These are phyloP conservation scores for Melanotaenia trifasciata DNA, from an alignment of 2,797 vertebrate species.

Conservation along the genomic window DNA sequence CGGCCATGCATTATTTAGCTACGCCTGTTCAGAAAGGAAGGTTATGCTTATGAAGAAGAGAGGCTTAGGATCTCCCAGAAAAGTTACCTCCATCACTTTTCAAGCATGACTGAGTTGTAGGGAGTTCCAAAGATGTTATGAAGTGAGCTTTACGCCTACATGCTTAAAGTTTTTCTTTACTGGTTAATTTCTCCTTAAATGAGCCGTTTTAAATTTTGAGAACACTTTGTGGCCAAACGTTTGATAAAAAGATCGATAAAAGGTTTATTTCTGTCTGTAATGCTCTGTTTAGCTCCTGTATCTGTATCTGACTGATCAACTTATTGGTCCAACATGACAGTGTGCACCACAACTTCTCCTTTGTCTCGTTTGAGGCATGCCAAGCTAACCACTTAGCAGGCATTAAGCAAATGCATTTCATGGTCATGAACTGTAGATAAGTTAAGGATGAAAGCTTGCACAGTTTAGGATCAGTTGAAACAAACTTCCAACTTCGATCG, in stretches of 20 bases:
- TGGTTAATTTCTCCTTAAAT: neutral
- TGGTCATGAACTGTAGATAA: neutral
- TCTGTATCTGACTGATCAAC: neutral
- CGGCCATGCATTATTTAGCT: slow-evolving; percentile 75
- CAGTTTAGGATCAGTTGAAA: neutral
- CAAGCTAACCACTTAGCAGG: neutral
- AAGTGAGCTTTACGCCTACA: slow-evolving; percentile 3
- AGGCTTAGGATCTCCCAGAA: slow-evolving; percentile 34
- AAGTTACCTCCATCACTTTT: slow-evolving; percentile 14
- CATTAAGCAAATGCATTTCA: neutral
- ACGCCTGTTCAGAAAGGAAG: slow-evolving; percentile 62
- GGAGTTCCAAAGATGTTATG: slow-evolving; percentile 1
- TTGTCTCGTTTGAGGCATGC: neutral
- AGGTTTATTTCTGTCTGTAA: neutral
- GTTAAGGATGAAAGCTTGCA: neutral
- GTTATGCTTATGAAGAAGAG: slow-evolving; percentile 13
- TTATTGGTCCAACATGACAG: neutral
- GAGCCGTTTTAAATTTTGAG: neutral
- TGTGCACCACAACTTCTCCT: neutral
- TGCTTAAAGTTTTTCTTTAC: neutral
- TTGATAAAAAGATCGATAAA: neutral
- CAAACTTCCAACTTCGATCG: neutral
- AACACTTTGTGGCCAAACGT: neutral
- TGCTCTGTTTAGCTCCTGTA: neutral
- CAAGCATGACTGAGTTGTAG: slow-evolving; percentile 5